Percentiles rank a stretch among this genome's conserved stretches.
Conservation (phyloP, 2,888 invertebrate species). For the Bombylius major region DNA sequence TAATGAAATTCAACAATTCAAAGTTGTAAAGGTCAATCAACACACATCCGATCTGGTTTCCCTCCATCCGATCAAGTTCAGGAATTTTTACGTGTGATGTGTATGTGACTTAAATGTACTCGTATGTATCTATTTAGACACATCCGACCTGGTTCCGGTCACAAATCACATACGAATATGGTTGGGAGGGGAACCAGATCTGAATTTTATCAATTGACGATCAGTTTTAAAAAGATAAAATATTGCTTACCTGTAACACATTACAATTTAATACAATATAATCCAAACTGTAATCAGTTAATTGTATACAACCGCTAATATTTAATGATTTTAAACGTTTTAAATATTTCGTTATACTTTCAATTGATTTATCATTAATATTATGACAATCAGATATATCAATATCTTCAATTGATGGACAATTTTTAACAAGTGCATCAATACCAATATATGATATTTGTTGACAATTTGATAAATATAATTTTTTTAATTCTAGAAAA, state of each 20-base stretch:
- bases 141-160: too few species aligned
- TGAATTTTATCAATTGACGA: too few species aligned
- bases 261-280: slow-evolving; percentile 39
- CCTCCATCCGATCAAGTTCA: too few species aligned
- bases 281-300: slow-evolving; percentile 42
- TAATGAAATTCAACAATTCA: too few species aligned
- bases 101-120: too few species aligned
- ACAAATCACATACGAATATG: too few species aligned
- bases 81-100: too few species aligned
- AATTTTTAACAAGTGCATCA: slow-evolving; percentile 47
- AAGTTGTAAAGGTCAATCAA: too few species aligned
- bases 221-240: too few species aligned
- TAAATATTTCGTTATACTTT: slow-evolving; percentile 36
- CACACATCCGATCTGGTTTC: too few species aligned
- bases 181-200: too few species aligned
- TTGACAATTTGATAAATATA: slow-evolving; percentile 55
- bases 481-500: slow-evolving; percentile 47
- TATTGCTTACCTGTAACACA: slow-evolving; percentile 28
- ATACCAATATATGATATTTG: slow-evolving; percentile 55
- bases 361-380: slow-evolving; percentile 51
- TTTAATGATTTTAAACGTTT: slow-evolving; percentile 27
- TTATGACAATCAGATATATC: slow-evolving; percentile 54
- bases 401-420: slow-evolving; percentile 56
- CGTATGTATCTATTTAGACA: too few species aligned
- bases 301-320: slow-evolving; percentile 40